Base-by-base conservation (phyloP, 2,888 invertebrate genomes). In the Drosophila planitibia region DNA sequence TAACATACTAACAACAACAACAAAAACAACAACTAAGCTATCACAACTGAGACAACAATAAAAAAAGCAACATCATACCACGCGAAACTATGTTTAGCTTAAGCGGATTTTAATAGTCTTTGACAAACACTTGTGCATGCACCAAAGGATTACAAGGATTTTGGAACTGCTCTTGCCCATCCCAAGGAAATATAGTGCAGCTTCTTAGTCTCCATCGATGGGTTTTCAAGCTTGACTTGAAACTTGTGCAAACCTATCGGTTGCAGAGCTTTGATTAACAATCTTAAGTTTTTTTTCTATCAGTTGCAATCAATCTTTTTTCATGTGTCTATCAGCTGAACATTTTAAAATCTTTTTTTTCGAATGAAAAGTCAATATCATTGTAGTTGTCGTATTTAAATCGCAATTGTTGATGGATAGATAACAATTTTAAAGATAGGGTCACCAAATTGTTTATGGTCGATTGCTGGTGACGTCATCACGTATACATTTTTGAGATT, bases 61-160 rank as follows among this genome's bases (percentile, higher is more conserved):
- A 28, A 28, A 49, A 19, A 1, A 25, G 19, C 35, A 35, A 22
- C n/a, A 16, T 30, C 22, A 32, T 16, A 70, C 73, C 79, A 73
- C 75, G 81, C 55, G 60, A 66, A 65, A 68, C 63, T 70, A 62
- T 69, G 83, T 76, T 73, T 63, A 72, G 55, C 52, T 72, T 83
- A 74, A 90, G 79, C 69, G 79, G 77, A 83, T 89, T 90, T 76
- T 70, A 69, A 83, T 78, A 73, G 78, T 41, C 69, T 72, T 79
- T 61, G 66, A 58, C 30, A 70, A 69, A 79, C 73, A 79, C 66
- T 79, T 72, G 72, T 77, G 82, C 68, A 63, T 44, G 54, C 16
- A 16, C 61, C 55, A 62, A 62, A 73, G 66, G 82, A 71, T 82
- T 67, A 80, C 65, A 68, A 37, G 70, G 55, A 55, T 54, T 47